phyloP scores from a whole-genome alignment of 2,113 vertebrate genomes.

The Pseudorasbora parva region DNA sequence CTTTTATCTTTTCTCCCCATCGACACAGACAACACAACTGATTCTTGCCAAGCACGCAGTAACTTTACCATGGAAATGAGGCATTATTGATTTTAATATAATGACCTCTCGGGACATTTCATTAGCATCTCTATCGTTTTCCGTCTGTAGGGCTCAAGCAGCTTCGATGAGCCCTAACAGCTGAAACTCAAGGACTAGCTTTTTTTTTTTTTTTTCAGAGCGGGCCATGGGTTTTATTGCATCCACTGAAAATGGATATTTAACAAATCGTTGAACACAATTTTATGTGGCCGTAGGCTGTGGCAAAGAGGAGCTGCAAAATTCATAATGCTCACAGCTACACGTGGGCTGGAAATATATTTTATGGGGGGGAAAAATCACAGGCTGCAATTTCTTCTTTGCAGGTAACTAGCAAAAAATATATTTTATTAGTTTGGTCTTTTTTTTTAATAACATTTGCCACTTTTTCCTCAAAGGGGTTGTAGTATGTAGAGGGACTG shows the following conservation, averaged over 20 bases:
- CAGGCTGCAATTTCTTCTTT: neutral
- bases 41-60: slow-evolving; percentile 23
- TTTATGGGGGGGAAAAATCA: slow-evolving; percentile 12
- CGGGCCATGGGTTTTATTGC: slow-evolving; percentile 29
- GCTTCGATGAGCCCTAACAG: slow-evolving; percentile 46
- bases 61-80: slow-evolving; percentile 63
- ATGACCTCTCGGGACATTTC: slow-evolving; percentile 57
- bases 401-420: neutral
- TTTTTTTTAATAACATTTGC: slow-evolving; percentile 4
- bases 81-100: slow-evolving; percentile 62
- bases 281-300: slow-evolving; percentile 43
- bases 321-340: slow-evolving; percentile 14
- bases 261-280: slow-evolving; percentile 48
- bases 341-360: neutral
- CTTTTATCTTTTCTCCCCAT: slow-evolving; percentile 39
- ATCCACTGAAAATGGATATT: slow-evolving; percentile 40
- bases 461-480: neutral
- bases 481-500: neutral
- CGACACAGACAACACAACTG: slow-evolving; percentile 5
- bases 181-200: slow-evolving; percentile 52
- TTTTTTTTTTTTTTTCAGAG: neutral
- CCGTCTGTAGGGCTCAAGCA: slow-evolving; percentile 37
- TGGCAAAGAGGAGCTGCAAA: neutral
- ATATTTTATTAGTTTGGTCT: neutral
- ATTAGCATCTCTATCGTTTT: slow-evolving; percentile 59